phyloP scores from a whole-genome alignment of 1,140 invertebrate species.

The Papilio dardanus region DNA sequence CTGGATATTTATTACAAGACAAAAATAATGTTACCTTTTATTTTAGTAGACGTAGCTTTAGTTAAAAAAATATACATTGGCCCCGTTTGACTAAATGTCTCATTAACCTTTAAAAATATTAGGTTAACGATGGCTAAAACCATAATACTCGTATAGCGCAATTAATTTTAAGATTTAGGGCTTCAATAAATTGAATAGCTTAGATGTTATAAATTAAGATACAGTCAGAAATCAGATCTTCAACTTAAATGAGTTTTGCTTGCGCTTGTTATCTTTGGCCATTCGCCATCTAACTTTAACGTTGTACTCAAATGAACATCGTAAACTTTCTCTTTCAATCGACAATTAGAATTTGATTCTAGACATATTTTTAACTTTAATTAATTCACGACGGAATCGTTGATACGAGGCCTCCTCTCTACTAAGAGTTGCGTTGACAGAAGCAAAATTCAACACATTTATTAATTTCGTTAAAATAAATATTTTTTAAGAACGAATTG shows the following conservation, averaged over 20 bases:
- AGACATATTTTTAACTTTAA: background rate
- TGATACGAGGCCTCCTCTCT: background rate
- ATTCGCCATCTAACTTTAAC: conserved; percentile 46
- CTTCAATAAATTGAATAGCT: background rate
- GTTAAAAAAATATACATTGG: background rate
- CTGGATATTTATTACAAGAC: too few species aligned
- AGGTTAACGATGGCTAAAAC: background rate
- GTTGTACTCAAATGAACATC: conserved; percentile 57
- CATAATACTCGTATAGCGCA: background rate
- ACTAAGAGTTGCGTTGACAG: background rate
- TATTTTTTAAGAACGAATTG: background rate
- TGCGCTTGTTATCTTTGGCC: conserved; percentile 69
- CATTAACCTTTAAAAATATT: background rate
- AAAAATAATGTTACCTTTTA: background rate
- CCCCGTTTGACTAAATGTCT: background rate
- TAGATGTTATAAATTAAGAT: conserved; percentile 35
- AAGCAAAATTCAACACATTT: too few species aligned
- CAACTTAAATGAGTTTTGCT: conserved; percentile 76
- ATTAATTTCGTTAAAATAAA: background rate
- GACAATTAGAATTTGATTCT: background rate
- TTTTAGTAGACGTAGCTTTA: background rate
- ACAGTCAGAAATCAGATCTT: conserved; percentile 55
- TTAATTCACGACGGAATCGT: background rate
- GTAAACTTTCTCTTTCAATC: conserved; percentile 35
- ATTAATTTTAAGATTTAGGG: background rate